Evolutionary conservation across 1,140 invertebrate species (phyloP), one percentile per base, ranked within the genome.

Genomic region (Saxidomus purpurata): DNA sequence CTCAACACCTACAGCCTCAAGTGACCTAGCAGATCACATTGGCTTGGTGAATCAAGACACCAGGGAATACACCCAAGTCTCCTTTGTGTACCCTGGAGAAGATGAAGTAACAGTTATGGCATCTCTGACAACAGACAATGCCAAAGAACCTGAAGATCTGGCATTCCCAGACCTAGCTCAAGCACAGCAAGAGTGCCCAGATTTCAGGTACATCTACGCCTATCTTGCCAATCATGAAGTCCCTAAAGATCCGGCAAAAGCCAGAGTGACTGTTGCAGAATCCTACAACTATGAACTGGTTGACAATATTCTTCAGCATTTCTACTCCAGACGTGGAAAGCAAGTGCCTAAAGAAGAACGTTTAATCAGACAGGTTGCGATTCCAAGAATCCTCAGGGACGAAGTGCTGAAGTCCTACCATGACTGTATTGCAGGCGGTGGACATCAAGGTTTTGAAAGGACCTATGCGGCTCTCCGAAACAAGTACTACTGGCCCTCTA

Each of bases 261-360:
- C 38, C n/a, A 69, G 36, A 22, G 34, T 13, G 15, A 11, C 34
- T 4, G 67, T 69, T 36, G 67, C 67, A 11, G 28, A 36, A 36
- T 69, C 67, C 28, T 34, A 34, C 36, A 34, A 69, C 28, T 69
- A 34, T 38, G 67, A 69, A 22, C 31, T 92, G 11, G 28, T 49
- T 47, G 69, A 91, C 80, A 83, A 83, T 25, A 63, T 90, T 0
- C 49, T 92, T 22, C 89, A 90, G 31, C 87, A 91, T 40, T 49
- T 90, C 1, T 76, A 84, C 71, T 47, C 80, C 22, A 36, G 40
- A 19, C 74, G 84, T 63, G 13, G 28, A 1, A 91, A 40, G 55
- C 22, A 49, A 47, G 8, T 71, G 4, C 38, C 40, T 47, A 17
- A 47, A 43, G 49, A 80, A 22, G 19, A 49, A 6, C 34, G 22